Conservation (phyloP, 2,797 vertebrate genomes). For the Sphenopsis melanotis region DNA sequence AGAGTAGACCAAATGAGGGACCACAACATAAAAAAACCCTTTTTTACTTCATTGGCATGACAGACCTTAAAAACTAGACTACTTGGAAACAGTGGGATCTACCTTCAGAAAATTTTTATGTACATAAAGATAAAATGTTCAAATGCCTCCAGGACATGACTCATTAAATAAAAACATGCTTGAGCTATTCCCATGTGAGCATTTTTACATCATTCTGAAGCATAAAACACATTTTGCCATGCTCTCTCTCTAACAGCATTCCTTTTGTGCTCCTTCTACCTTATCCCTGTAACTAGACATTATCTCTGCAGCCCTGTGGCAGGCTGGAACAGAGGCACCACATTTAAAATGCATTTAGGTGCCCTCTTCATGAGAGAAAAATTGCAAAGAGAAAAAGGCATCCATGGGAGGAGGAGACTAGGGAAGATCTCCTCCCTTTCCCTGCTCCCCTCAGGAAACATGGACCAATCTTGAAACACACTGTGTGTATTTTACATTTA, state of each 20-base stretch:
- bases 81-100: not conserved
- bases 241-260: not conserved
- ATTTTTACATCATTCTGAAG: not conserved
- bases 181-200: not conserved
- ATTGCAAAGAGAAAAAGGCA: not conserved
- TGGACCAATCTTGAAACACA: fast-evolving
- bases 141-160: not conserved
- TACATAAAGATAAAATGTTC: not conserved
- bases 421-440: not conserved
- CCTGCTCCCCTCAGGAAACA: not conserved
- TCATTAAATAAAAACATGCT: not conserved
- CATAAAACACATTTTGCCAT: not conserved
- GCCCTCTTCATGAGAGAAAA: not conserved
- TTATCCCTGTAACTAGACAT: not conserved
- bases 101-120: not conserved
- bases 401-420: not conserved
- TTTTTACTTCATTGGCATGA: not conserved
- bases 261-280: not conserved
- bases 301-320: not conserved
- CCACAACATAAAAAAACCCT: not conserved
- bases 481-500: not conserved
- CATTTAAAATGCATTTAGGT: not conserved
- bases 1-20: not conserved
- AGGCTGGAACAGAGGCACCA: not conserved
- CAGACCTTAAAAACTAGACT: not conserved